Evolutionary conservation across 37 sponge, comb jelly and placozoan species (phyloP), one percentile per base, ranked within the genome.

Genomic region (Cliona cf. orientalis): DNA sequence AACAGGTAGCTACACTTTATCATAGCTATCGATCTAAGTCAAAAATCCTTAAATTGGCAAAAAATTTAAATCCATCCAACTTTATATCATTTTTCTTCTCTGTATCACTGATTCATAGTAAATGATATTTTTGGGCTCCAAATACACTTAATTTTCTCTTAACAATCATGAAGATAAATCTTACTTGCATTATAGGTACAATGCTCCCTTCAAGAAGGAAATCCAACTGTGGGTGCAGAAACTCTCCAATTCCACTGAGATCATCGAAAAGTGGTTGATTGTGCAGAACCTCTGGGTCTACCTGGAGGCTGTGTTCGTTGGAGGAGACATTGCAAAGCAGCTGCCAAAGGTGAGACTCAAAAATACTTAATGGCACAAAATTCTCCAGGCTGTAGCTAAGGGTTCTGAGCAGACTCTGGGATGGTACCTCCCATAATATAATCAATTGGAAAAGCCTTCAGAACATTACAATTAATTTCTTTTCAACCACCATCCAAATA

Each of bases 281-380:
- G 99, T 99, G 32, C 99, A 99, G 83, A 99, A 99, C 86, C 84
- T 99, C 39, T 99, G 99, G 99, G 91, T 99, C 38, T 99, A 99
- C 92, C 87, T 99, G 75, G 99, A 99, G 67, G 99, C 99, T 31
- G 99, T 99, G 71, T 99, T 99, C 75, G 99, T 99, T 23, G 99
- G 99, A 42, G 99, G 99, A 58, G 99, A 99, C 91, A 99, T 99
- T 74, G 99, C 99, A 74, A 99, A 99, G 76, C 99, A 99, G 74
- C 87, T 99, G 61, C 99, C 99, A 1, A 96, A 93, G 83, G 94
- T 89, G 39, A 56, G 59, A 3, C 53, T 7, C 25, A 28, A 6
- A 34, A 11, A 2, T 41, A 6, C 45, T 41, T 23, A 17, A 3
- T 7, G 7, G 38, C 41, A 37, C 5, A 9, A 26, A 6, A 62